Evolutionary conservation across 2,113 vertebrate species (phyloP), one percentile per base, ranked within the genome.

Genomic region (Elaphurus davidianus): DNA sequence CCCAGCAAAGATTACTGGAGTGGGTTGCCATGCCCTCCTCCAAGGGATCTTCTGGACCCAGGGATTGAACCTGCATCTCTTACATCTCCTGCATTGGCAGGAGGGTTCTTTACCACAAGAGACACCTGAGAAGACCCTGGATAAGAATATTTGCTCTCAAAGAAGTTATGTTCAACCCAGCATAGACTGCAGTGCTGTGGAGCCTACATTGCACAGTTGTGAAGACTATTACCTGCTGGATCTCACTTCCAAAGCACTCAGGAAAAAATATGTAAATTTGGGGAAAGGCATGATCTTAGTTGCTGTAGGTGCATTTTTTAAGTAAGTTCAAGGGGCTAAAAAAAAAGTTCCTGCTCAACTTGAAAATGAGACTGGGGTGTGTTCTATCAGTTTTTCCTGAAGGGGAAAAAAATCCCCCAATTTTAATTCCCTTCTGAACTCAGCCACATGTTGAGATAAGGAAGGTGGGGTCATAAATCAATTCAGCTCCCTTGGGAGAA

Each of bases 381-480:
- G 40, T 97, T 93, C 91, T 93, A 94, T 92, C 91, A 89, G 78
- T 82, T 95, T 97, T 94, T 95, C 95, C 97, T 57, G 40, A 84
- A 93, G 93, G 96, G 74, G 28, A 55, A 52, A 83, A 90, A 97
- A 97, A 95, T 97, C 89, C 96, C 95, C 89, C 83, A 71, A 96
- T 93, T 97, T 98, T 94, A 91, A 98, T 98, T 98, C 93, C 54
- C 79, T 95, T 98, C 95, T 98, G 97, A 98, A 98, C 97, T 98
- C 89, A 90, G 85, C 93, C 98, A 98, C 95, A 98, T 94, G 97
- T 94, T 93, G 97, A 95, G 97, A 98, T 98, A 98, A 98, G 97
- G 87, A 94, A 89, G 97, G 97, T 93, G 95, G 93, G 74, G 93
- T 59, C 93, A 87, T 97, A 98, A 98, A 97, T 98, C 97, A 98